Conservation (phyloP, 2,113 vertebrate species). For the Gopherus flavomarginatus region DNA sequence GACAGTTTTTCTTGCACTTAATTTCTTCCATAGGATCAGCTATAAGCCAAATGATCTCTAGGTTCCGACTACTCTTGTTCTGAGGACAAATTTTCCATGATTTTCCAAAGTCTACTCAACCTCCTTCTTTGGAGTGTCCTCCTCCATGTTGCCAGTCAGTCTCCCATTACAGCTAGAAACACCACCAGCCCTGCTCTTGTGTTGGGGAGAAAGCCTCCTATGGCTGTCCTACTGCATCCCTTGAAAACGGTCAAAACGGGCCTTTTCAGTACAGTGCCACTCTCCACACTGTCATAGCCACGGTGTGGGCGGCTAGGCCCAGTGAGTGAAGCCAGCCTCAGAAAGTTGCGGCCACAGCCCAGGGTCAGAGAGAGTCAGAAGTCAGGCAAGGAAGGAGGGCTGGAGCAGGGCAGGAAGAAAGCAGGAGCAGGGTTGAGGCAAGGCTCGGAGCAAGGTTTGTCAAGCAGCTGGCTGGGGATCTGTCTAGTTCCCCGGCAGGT, state of each 20-base stretch:
- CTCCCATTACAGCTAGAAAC: neutral
- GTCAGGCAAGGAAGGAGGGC: neutral
- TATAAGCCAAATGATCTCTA: neutral
- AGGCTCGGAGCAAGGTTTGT: neutral
- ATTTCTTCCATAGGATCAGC: neutral
- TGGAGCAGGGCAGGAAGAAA: neutral
- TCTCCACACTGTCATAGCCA: no score
- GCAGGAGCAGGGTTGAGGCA: no score
- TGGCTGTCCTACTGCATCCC: neutral
- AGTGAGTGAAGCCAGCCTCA: neutral
- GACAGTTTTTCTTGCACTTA: neutral
- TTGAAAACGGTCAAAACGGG: neutral
- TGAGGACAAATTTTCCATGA: constrained; percentile 8
- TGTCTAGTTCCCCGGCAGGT: neutral
- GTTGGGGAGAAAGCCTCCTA: neutral
- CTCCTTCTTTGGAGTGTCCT: neutral
- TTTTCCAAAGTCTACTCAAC: neutral
- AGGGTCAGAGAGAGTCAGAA: neutral
- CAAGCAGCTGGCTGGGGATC: neutral
- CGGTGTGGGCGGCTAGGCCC: no score
- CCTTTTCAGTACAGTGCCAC: neutral
- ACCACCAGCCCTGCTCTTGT: neutral
- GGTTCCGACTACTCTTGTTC: neutral
- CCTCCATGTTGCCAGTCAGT: neutral
- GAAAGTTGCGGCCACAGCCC: neutral